Evolutionary conservation across 2,797 vertebrate genomes (phyloP).

Genomic region (Falco cherrug): DNA sequence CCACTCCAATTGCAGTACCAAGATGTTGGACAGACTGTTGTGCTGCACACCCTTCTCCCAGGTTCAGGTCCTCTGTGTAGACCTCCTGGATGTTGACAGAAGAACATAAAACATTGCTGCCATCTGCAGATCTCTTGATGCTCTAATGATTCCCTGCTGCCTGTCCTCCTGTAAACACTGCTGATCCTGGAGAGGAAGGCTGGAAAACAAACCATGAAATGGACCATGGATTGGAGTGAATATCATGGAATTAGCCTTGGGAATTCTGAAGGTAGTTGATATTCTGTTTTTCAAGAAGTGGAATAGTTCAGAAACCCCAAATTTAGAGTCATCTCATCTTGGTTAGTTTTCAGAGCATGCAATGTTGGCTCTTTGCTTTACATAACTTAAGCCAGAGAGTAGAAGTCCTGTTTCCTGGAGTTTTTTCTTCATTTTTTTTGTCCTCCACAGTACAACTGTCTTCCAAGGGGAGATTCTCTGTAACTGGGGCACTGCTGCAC

Average conservation of each 20-base stretch:
- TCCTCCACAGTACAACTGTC: not conserved
- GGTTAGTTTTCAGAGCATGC: not conserved
- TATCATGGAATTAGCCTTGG: not conserved
- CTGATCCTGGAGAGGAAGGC: not conserved
- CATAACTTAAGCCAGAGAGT: not conserved
- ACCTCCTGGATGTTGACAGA: not conserved
- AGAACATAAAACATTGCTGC: constrained; percentile 21
- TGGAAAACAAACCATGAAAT: not conserved
- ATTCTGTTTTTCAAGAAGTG: not conserved
- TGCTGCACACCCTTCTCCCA: not conserved
- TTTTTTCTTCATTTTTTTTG: not conserved
- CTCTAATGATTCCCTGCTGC: not conserved
- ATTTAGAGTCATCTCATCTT: not conserved
- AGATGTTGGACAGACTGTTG: not conserved
- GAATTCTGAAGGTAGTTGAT: not conserved
- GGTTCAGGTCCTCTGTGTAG: not conserved
- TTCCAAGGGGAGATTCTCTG: not conserved
- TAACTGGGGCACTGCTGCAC: not conserved
- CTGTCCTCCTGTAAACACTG: not conserved
- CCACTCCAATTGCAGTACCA: not conserved
- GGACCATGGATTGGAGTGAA: not conserved
- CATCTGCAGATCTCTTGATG: constrained; percentile 23
- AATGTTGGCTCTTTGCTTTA: not conserved
- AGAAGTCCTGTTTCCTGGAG: not conserved
- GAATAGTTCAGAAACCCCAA: not conserved